Base-by-base conservation (phyloP, 2,797 vertebrate genomes). In the Phrynocephalus vlangalii region DNA sequence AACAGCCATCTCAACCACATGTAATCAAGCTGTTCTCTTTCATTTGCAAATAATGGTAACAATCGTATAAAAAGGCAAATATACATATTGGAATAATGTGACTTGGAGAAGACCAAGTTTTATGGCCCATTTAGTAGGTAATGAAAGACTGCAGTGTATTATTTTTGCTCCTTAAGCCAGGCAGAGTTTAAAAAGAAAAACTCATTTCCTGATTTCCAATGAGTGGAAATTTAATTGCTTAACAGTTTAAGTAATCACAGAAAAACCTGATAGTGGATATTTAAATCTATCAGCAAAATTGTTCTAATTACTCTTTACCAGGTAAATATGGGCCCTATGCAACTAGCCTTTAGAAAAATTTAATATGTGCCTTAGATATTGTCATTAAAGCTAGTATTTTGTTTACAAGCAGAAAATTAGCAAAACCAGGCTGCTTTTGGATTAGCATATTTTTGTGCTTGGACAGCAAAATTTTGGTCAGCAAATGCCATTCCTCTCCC, bases 21-120 rank as follows among this genome's bases (percentile, higher is more conserved):
- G 79, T 92, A 95, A 96, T 96, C 95, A 96, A 94, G 63, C 63
- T 95, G 94, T 93, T 94, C 95, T 78, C 89, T 91, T 88, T 92
- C 94, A 94, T 95, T 96, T 92, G 89, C 86, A 89, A 94, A 92
- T 71, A 89, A 89, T 48, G 90, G 91, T 90, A 94, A 75, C 30
- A 92, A 63, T 81, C 86, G 83, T 72, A 26, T 75, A 80, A 52
- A 84, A 82, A 83, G 76, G 66, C 33, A 95, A 93, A 94, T 90
- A 77, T 91, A 96, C 93, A 96, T 93, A 95, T 85, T 50, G 89
- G 93, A 95, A 92, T 91, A 93, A 94, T 93, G 86, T 18, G 15
- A 91, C 87, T 56, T 82, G 80, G 85, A 86, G 83, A 83, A 81
- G 85, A 86, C 85, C 56, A 80, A 87, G 24, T 85, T n/a, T 84